phyloP scores from a whole-genome alignment of 2,113 vertebrate species.

The Bostrychus sinensis region DNA sequence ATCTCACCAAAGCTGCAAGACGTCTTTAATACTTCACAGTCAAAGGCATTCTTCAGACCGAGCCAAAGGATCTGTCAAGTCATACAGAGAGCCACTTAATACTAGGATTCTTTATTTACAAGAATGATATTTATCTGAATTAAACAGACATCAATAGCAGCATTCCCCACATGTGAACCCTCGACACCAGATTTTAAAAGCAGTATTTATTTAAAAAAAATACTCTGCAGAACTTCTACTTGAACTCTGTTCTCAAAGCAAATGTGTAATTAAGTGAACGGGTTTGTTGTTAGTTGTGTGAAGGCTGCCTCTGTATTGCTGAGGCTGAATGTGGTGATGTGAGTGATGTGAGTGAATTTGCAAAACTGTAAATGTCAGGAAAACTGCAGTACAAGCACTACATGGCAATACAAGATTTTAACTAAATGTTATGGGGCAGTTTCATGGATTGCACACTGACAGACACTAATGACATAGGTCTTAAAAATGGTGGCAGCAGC shows the following conservation, averaged over 20 bases:
- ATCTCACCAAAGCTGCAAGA: constrained; percentile 21
- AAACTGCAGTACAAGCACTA: too few species aligned
- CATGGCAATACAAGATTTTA: too few species aligned
- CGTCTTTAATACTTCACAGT: constrained; percentile 14
- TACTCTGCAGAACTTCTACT: background rate
- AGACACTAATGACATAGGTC: too few species aligned
- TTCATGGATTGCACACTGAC: too few species aligned
- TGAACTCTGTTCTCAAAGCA: constrained; percentile 19
- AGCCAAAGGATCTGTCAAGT: background rate
- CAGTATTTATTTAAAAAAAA: background rate
- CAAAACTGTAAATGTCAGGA: background rate
- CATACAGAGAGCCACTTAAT: background rate
- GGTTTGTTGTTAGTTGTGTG: constrained; percentile 15
- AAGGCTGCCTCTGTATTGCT: constrained; percentile 9
- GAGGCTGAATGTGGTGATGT: constrained; percentile 10
- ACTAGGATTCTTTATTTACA: background rate
- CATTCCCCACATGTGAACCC: background rate
- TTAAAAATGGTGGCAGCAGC: too few species aligned
- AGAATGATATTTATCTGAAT: background rate
- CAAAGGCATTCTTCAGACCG: constrained; percentile 4
- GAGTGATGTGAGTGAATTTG: constrained; percentile 13
- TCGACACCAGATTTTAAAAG: background rate
- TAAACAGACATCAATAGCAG: background rate
- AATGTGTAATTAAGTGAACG: constrained; percentile 14
- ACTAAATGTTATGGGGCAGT: too few species aligned